Conservation (phyloP, 1,140 invertebrate genomes). For the Schmidtea mediterranea region DNA sequence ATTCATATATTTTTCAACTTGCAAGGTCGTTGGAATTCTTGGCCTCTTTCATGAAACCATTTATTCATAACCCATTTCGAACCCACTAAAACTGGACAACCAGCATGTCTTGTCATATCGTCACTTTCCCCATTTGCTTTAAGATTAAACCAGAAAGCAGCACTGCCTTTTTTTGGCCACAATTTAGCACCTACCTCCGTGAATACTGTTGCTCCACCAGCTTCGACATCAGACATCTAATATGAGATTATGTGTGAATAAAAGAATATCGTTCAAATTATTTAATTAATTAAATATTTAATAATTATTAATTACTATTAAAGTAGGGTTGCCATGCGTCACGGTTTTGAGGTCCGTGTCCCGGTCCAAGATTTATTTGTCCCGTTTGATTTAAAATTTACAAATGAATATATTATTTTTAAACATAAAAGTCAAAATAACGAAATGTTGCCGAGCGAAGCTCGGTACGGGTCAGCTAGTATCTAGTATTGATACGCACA, state of each 20-base stretch:
- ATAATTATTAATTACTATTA: no score
- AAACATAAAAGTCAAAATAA: no score
- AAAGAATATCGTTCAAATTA: no score
- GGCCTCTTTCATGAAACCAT: constrained; percentile 10
- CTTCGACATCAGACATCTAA: constrained; percentile 68
- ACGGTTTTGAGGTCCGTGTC: no score
- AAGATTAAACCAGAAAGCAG: constrained; percentile 32
- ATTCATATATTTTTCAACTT: constrained; percentile 5
- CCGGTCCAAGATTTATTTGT: no score
- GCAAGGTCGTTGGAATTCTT: constrained; percentile 9
- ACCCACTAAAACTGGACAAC: constrained; percentile 30
- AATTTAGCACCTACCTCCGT: constrained; percentile 35
- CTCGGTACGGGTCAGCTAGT: no score
- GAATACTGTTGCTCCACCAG: constrained; percentile 70
- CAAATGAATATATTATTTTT: constrained; percentile 1
- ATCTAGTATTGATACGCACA: no score
- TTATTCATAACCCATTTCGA: constrained; percentile 27
- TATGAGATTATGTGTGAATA: no score
- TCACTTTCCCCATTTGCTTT: constrained; percentile 24
- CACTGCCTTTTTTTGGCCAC: constrained; percentile 12
- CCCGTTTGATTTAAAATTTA: no score
- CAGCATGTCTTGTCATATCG: constrained; percentile 26
- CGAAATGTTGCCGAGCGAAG: no score
- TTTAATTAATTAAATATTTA: no score
- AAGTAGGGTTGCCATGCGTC: no score